Conservation (phyloP, 2,888 invertebrate genomes). For the Thera obeliscata region DNA sequence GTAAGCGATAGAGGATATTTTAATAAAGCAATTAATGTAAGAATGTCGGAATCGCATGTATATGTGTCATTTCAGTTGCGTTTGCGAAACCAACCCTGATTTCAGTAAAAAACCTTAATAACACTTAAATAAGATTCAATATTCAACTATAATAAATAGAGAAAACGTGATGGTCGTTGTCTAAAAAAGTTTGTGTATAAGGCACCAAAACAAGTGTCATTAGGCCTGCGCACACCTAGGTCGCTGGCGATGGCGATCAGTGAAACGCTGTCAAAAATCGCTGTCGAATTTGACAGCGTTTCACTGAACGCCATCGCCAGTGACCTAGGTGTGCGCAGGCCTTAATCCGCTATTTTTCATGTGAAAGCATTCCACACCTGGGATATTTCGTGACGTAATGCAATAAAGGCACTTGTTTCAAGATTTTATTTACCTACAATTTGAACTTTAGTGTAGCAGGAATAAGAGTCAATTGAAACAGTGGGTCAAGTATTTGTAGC, state of each 20-base stretch:
- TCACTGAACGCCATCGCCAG: no score
- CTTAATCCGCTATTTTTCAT: conserved; percentile 65
- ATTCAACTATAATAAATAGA: conserved; percentile 30
- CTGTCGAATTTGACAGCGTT: no score
- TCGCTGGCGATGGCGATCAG: no score
- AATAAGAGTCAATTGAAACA: conserved; percentile 45
- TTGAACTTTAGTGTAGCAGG: conserved; percentile 38
- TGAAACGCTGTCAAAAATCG: no score
- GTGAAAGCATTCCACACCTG: conserved; percentile 79
- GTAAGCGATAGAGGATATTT: conserved; percentile 57
- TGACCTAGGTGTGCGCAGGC: no score
- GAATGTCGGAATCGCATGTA: conserved; percentile 67
- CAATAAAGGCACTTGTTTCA: conserved; percentile 66
- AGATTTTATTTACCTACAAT: conserved; percentile 39
- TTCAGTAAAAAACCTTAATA: conserved; percentile 8
- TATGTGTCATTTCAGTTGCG: conserved; percentile 50
- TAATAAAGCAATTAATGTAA: conserved; percentile 69
- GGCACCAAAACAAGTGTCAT: conserved; percentile 65
- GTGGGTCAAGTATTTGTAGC: conserved; percentile 35
- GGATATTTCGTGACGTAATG: conserved; percentile 76
- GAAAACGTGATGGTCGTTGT: conserved; percentile 45
- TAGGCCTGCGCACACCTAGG: no score
- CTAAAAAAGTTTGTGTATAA: conserved; percentile 54
- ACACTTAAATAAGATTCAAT: conserved; percentile 5
- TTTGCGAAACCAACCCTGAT: not conserved